phyloP scores from a whole-genome alignment of 2,797 vertebrate species.

The Lateolabrax maculatus region DNA sequence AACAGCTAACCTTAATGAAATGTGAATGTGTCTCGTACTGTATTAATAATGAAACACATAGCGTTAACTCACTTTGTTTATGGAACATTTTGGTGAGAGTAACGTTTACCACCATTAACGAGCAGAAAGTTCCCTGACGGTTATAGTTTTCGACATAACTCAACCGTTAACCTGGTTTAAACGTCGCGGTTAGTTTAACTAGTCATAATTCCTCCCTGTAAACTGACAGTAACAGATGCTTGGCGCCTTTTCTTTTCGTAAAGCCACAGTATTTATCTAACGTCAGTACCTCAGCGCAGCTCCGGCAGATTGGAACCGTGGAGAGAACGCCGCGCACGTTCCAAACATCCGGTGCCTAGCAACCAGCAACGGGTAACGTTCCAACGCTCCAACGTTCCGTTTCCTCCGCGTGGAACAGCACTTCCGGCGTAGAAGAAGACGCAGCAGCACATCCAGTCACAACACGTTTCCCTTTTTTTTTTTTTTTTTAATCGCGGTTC shows the following conservation, averaged over 20 bases:
- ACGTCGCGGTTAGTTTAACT: neutral
- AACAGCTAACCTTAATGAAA: neutral
- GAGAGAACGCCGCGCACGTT: no score
- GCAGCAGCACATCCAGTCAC: neutral
- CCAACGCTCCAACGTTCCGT: neutral
- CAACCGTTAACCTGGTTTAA: neutral
- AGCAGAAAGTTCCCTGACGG: neutral
- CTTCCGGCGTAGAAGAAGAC: constrained; percentile 70
- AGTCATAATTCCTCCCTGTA: no score
- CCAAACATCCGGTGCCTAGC: constrained; percentile 9
- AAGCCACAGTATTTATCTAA: neutral
- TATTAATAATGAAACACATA: neutral
- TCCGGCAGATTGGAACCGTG: no score
- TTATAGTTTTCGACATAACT: neutral
- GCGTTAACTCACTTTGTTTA: neutral
- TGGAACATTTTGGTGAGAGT: neutral
- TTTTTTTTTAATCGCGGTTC: neutral
- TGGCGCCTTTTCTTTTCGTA: no score
- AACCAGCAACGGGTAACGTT: neutral
- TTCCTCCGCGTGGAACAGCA: neutral
- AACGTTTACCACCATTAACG: neutral
- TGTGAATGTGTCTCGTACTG: no score
- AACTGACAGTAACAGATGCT: no score
- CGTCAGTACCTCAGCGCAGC: neutral
- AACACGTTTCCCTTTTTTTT: constrained; percentile 19